Evolutionary conservation across 2,888 invertebrate genomes (phyloP).

Genomic region (Trichopria drosophilae): DNA sequence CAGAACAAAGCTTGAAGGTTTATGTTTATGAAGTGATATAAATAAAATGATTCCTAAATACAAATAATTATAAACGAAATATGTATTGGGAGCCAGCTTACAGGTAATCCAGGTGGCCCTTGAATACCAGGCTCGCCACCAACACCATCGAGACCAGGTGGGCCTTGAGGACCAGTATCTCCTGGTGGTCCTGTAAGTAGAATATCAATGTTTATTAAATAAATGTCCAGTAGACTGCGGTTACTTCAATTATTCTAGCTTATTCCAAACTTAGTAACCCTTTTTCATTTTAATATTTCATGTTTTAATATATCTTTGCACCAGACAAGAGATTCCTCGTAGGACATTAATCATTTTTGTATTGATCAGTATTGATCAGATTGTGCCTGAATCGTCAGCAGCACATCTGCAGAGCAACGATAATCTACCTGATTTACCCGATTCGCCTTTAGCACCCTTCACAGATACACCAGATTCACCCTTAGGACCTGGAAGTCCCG

Average conservation of each 20-base stretch:
- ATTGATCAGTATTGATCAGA: too few species aligned
- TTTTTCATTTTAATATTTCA: too few species aligned
- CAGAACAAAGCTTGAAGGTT: too few species aligned
- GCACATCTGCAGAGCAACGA: too few species aligned
- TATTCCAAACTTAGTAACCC: too few species aligned
- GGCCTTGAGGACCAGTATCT: conserved; percentile 74
- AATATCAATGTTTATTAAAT: not conserved
- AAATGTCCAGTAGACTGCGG: not conserved
- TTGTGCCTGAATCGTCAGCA: too few species aligned
- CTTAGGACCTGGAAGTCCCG: conserved; percentile 63
- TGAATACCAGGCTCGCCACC: conserved; percentile 82
- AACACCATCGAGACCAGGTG: conserved; percentile 73
- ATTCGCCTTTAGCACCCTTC: conserved; percentile 62
- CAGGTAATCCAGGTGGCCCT: conserved; percentile 83
- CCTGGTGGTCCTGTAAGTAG: conserved; percentile 69
- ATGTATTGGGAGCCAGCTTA: conserved; percentile 55
- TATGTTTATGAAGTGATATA: not conserved
- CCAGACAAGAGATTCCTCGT: too few species aligned
- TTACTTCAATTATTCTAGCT: too few species aligned
- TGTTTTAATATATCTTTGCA: too few species aligned
- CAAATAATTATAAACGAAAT: not conserved
- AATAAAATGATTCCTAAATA: not conserved
- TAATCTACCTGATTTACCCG: too few species aligned
- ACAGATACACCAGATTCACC: conserved; percentile 63
- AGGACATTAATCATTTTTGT: too few species aligned